Base-by-base conservation (phyloP, 2,888 invertebrate species). In the Empis stercorea region DNA sequence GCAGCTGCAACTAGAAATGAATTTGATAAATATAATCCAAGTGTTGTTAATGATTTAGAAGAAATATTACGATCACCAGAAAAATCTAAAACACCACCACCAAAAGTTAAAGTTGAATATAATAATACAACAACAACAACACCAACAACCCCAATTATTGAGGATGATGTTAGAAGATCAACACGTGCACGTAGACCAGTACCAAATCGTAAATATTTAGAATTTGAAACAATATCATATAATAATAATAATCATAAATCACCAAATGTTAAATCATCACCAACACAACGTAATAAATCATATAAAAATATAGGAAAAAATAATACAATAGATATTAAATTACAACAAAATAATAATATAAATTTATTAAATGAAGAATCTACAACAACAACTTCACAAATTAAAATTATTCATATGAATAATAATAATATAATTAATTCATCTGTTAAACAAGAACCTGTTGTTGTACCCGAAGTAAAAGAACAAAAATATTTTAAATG, bases 401-500 rank as follows among this genome's bases (percentile, higher is more conserved):
- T 27, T 27, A 27, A 27, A 27, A 27, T 27, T 27, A 27, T 27
- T 27, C 23, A 27, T 27, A 27, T 27, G 23, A 27, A 27, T 27
- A 27, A 27, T 27, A 27, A 27, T 27, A 27, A 27, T 27, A 9
- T 9, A 7, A 27, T 7, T 27, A 27, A 27, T 27, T 7, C 23
- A 27, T 27, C 23, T 27, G 23, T 27, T 2, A 9, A 4, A 27
- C 7, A n/a, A n/a, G n/a, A 2, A 27, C 23, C 23, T 27, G 9
- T 27, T 27, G 7, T 27, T 27, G 9, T 27, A 27, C 23, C 23
- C 23, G 23, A 27, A 34, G 7, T 34, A 13, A n/a, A 34, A 34
- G 56, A 59, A n/a, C 55, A 56, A 9, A 63, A 64, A 54, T 79
- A 80, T 39, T 85, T 78, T 67, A 81, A 80, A 55, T 88, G 88